Base-by-base conservation (phyloP, 1,140 invertebrate genomes). In the Lepidurus couesii region DNA sequence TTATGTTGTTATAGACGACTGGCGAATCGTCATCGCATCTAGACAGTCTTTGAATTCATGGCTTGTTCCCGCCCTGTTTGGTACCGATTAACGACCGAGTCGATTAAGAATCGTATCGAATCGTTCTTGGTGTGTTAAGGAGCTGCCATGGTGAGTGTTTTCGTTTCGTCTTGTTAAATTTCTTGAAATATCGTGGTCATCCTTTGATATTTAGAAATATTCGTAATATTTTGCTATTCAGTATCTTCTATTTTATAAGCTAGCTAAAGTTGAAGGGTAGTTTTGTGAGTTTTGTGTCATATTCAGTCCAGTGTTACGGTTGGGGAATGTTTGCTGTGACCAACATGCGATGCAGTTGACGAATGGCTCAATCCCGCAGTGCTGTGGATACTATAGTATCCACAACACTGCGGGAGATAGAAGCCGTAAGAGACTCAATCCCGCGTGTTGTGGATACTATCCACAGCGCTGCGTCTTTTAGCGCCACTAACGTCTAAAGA, bases 141-240 rank as follows among this genome's bases (percentile, higher is more conserved):
- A 65, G 53, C 53, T n/a, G 53, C 53, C 53, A 65, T 65, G 53
- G 53, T 65, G 53, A 65, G 53, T 65, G 53, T 65, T 65, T 65
- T 65, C 53, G 16, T 9, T 16, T 7, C 16, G 21, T 65, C 53
- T 7, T 21, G 7, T 7, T n/a, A 65, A n/a, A 65, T 65, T 65
- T 65, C 53, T 16, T 65, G 16, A 65, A 65, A 65, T 65, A 65
- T 65, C 53, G 21, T 65, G 53, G 53, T 65, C 53, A 65, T 65
- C 53, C 53, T 65, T 9, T 16, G 13, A 65, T 7, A 13, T 65
- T 65, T 21, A n/a, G 16, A 65, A 65, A 65, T 65, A 65, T 65
- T 65, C 13, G 53, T 65, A 2, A 21, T 0, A 16, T 65, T 7
- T 65, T 65, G 16, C 16, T 16, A n/a, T 65, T 65, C 53, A 13